A percentile compares a stretch with the other conserved stretches of the same genome.
Conservation (phyloP, 2,888 invertebrate genomes). For the Diplolepis rosae region DNA sequence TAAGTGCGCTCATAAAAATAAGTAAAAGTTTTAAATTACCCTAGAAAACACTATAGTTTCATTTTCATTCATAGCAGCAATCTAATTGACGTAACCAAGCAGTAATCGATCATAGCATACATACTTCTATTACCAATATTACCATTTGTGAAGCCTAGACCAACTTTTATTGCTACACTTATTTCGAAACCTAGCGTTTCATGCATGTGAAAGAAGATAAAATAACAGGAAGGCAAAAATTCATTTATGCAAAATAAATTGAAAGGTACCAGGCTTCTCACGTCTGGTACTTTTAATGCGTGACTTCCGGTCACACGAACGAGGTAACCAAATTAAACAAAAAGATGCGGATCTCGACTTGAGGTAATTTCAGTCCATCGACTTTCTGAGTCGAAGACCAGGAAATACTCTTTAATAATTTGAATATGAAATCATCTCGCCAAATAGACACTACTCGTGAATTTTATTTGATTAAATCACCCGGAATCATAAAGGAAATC, state of each 20-base stretch:
- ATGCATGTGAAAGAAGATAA: background rate
- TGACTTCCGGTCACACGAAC: too few relatives aligned
- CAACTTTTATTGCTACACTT: background rate
- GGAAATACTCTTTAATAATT: too few relatives aligned
- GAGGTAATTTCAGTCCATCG: too few relatives aligned
- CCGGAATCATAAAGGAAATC: too few relatives aligned
- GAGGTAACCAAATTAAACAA: too few relatives aligned
- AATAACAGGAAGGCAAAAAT: background rate
- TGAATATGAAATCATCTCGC: too few relatives aligned
- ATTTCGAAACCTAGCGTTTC: background rate
- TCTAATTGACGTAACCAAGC: background rate
- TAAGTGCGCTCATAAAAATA: background rate
- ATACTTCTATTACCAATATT: background rate
- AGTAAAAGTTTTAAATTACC: background rate
- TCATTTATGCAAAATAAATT: constrained; percentile 14
- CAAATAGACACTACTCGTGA: too few relatives aligned
- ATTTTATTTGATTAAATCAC: too few relatives aligned
- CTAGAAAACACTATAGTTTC: background rate
- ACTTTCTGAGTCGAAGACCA: too few relatives aligned
- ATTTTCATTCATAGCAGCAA: background rate
- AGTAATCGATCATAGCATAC: background rate
- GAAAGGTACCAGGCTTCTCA: background rate
- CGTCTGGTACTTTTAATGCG: too few relatives aligned
- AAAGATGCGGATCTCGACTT: too few relatives aligned
- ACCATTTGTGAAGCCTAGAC: background rate